Base-by-base conservation (phyloP, 64 coral and sea anemone genomes). In the Exaiptasia diaphana region DNA sequence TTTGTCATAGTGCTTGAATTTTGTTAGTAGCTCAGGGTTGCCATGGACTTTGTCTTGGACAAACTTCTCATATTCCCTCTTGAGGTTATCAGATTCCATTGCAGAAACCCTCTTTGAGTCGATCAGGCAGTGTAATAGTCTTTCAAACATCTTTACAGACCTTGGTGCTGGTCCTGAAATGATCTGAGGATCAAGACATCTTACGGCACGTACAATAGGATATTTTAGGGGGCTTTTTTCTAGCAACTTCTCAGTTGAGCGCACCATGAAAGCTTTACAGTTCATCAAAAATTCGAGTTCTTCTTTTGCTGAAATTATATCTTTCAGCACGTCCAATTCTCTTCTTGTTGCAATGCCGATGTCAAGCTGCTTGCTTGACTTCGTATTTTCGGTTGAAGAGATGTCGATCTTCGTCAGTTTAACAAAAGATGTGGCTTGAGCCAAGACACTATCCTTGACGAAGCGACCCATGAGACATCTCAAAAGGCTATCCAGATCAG, bases 321-420 rank as follows among this genome's bases (percentile, higher is more conserved):
- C 22, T 55, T 69, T 17, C 54, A 83, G 39, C 35, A 4, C 1
- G 71, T 80, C 48, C 29, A 81, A 49, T 52, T 86, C 82, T 42
- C 64, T 85, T 53, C 37, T 57, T 57, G 90, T 81, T n/a, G 70
- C 75, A 71, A 85, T 85, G 42, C 89, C 65, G 74, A 92, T 78
- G 41, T 92, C 89, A 79, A 92, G 4, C 15, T 57, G 64, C 37
- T 92, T 92, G 25, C 50, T 42, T 30, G 61, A 20, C 40, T 85
- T 92, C 18, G 15, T 68, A 24, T 86, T 85, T 13, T 61, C 39
- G 30, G 65, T 60, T 85, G 38, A 68, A 72, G 88, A 28, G 71
- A 92, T 71, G 56, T 92, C 74, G 60, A 85, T 50, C 39, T 92
- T 39, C 80, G 63, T 75, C 18, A 79, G 33, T 22, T 56, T 80